Base-by-base conservation (phyloP, 2,888 invertebrate species). In the Chymomyza amoena region DNA sequence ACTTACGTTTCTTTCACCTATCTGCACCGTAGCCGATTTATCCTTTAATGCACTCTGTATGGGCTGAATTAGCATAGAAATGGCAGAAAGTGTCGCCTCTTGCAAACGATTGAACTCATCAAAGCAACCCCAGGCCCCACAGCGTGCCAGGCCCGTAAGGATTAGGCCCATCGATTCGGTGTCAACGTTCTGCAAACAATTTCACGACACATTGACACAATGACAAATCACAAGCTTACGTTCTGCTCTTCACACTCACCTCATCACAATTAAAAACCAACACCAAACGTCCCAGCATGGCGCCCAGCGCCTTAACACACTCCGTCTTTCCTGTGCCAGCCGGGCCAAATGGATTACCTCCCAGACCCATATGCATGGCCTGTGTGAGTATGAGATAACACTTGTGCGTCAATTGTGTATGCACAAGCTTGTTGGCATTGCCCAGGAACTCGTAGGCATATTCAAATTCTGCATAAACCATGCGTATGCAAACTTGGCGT, bases 261-360 rank as follows among this genome's bases (percentile, higher is more conserved):
- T 99, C 99, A 92, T 99, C 99, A 91, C 99, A 99, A 92, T 98
- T 98, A 91, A 98, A 98, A 7, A 98, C 97, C 61, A 98, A 92
- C n/a, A 98, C 97, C 86, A 98, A 95, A 66, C 99, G 93, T 0
- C 99, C 99, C 79, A 99, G 93, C 79, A 98, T 93, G 5, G 95
- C 94, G 0, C 97, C 98, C 6, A 99, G 93, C 1, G 98, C 98
- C 93, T 99, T 99, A 0, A 99, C 98, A 25, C 98, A 98, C 92
- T 99, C 99, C 0, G 99, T 99, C 93, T 99, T 99, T 0, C 99
- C 99, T 0, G 99, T 99, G 67, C 99, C 99, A 20, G 99, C 99
- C 1, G 99, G 99, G 0, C 99, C 99, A 87, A 99, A 99, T 0
- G 99, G 99, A 93, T 99, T 99, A 9, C 99, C 99, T 69, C 99